Base-by-base conservation (phyloP, 1,140 invertebrate species). In the Drosophila obscura region DNA sequence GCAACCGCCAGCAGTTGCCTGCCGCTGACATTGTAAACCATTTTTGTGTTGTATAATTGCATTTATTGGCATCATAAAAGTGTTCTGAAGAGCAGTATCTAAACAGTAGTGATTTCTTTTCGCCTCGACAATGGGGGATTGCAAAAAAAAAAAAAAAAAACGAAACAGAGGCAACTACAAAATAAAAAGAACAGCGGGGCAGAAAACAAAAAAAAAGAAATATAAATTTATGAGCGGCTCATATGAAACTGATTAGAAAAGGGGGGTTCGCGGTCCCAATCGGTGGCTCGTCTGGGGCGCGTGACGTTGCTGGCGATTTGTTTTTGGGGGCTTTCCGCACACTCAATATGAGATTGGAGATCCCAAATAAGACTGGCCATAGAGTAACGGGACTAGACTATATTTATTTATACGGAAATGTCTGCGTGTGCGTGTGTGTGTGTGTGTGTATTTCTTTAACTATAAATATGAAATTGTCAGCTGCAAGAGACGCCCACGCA, bases 381-480 rank as follows among this genome's bases (percentile, higher is more conserved):
- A 62, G 56, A 41, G 5, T 6, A 19, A 19, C 19, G 19, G n/a
- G 1, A n/a, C 3, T 35, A 11, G 31, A 39, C 28, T 35, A 39
- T 39, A 22, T 8, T 11, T 39, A 39, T 8, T 39, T 24, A 43
- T 60, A 59, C 16, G 46, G 48, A 67, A 62, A 58, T 73, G 13
- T 22, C 16, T 48, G 58, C 1, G 56, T 63, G 22, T 43, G 61
- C 28, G 58, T 5, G 56, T 63, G 22, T 43, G 61, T 46, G 15
- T 44, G 49, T 64, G 13, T 63, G 9, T 41, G 43, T 35, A 0
- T 19, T 2, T 7, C 8, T 8, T 31, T 5, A 45, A 43, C 74
- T 87, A 85, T 85, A 85, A 85, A 85, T 85, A 85, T 75, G 61
- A 87, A 88, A 78, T 82, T 78, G 83, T 85, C 82, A 85, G 82